Evolutionary conservation across 2,888 invertebrate species (phyloP).

Genomic region (Polydrusus pterygomalis): DNA sequence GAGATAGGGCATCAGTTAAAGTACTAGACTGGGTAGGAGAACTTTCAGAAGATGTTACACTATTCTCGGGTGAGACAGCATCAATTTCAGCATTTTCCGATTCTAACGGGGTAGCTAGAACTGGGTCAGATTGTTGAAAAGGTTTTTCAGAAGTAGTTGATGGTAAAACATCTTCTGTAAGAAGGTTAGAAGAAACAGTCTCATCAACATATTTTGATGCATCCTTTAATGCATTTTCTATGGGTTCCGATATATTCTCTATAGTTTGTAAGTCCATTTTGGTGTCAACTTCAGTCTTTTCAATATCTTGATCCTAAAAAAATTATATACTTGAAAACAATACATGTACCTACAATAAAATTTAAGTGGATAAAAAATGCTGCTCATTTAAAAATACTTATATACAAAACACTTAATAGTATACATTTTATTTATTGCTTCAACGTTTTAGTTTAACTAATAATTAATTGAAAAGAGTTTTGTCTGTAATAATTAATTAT

Average conservation of each 20-base stretch:
- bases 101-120: slow-evolving; percentile 1
- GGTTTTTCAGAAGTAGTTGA: slow-evolving; percentile 22
- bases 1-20: slow-evolving; percentile 34
- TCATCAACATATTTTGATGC: neutral
- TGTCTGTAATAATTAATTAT: too few species aligned
- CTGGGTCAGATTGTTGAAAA: neutral
- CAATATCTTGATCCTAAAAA: slow-evolving; percentile 17
- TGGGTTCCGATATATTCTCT: slow-evolving; percentile 9
- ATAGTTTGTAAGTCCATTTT: slow-evolving; percentile 49
- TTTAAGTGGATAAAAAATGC: neutral
- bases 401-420: neutral
- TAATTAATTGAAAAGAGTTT: too few species aligned
- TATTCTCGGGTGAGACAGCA: slow-evolving; percentile 58
- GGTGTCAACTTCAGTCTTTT: slow-evolving; percentile 44
- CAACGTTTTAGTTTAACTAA: neutral
- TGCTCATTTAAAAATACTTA: neutral
- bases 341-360: neutral
- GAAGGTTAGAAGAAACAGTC: slow-evolving; percentile 1
- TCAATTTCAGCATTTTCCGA: slow-evolving; percentile 50
- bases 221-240: neutral
- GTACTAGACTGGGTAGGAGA: slow-evolving; percentile 25
- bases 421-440: neutral
- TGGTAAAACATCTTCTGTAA: slow-evolving; percentile 5
- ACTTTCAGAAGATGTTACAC: slow-evolving; percentile 55
- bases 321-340: neutral